A percentile compares a stretch with the other conserved stretches of the same genome.
These are phyloP conservation scores for Iguana delicatissima DNA, from an alignment of 2,797 vertebrate genomes.

Conservation along the genomic window DNA sequence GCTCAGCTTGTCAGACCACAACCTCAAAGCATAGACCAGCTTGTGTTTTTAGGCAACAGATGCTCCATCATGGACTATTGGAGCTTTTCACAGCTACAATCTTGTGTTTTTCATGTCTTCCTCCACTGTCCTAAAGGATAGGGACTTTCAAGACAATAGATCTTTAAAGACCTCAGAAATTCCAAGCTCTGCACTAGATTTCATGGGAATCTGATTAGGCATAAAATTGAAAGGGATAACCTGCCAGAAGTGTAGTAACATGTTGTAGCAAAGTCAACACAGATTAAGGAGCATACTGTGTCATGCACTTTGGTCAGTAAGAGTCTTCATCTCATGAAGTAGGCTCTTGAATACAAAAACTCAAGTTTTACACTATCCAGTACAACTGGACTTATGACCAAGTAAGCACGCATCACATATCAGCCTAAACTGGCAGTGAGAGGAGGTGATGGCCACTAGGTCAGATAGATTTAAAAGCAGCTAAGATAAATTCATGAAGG, in stretches of 20 bases:
- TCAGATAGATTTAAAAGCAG: neutral
- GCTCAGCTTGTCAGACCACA: neutral
- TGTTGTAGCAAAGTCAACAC: neutral
- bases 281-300: neutral
- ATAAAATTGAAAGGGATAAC: neutral
- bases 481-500: neutral
- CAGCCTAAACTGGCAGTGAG: neutral
- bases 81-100: neutral
- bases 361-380: neutral
- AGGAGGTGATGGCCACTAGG: neutral
- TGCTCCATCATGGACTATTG: neutral
- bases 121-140: neutral
- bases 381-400: neutral
- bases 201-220: neutral
- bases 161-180: too few relatives aligned
- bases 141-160: neutral
- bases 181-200: neutral
- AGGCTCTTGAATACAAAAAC: neutral
- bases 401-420: too few relatives aligned
- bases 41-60: neutral
- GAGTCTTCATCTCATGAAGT: neutral
- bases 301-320: neutral
- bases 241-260: neutral
- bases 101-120: too few relatives aligned
- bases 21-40: too few relatives aligned